Base-by-base conservation (phyloP, 2,797 vertebrate species). In the Lithobates pipiens region DNA sequence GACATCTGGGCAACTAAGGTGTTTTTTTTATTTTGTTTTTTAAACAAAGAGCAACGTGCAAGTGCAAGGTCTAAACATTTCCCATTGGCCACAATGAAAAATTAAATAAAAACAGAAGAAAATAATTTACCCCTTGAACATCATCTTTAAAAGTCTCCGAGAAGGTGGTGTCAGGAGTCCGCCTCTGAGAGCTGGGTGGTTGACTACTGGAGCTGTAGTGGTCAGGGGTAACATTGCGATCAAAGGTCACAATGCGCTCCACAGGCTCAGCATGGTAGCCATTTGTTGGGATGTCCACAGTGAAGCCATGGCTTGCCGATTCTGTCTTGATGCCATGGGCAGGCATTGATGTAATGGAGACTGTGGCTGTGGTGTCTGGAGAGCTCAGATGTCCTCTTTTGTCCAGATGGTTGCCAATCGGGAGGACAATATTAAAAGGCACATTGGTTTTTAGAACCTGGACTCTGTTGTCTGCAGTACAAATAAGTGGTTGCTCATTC, bases 101-200 rank as follows among this genome's bases (percentile, higher is more conserved):
- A 15, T 2, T 2, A 9, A 39, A n/a, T n/a, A 23, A 63, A 23
- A 63, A 23, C 10, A 9, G 16, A 6, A 2, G 8, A 65, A 25
- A 11, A 25, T 65, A 25, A 8, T 88, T 39, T 94, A 97, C 98
- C 96, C 99, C 98, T 92, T 97, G 97, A 87, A 96, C 94, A 18
- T 96, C 92, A 73, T 98, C 98, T 95, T 99, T 99, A 93, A 95
- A 98, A 86, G 95, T 94, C 93, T 99, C 98, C 0, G 98, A 94
- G 93, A 98, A 99, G 87, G 98, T 99, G 82, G 98, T 97, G 93
- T 99, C 97, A 0, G 98, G 98, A 0, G 98, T 99, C 68, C 98
- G 89, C 69, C 95, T 91, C 83, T 96, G 95, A 63, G 95, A 94
- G 32, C 85, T 95, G 0, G 94, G 97, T 23, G 96, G 93, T 77